phyloP scores from a whole-genome alignment of 1,140 invertebrate genomes.

The Bacillus rossius region DNA sequence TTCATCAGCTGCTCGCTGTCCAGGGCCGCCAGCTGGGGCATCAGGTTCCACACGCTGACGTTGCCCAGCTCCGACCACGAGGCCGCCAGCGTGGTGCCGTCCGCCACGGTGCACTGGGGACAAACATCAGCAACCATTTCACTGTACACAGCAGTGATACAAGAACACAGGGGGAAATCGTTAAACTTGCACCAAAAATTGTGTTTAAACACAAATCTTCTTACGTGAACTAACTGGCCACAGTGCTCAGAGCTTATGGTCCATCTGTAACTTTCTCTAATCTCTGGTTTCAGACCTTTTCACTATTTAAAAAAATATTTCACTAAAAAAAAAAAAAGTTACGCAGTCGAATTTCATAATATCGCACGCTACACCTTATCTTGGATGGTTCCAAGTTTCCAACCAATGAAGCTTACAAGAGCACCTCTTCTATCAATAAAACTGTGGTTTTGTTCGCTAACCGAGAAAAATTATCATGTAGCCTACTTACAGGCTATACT shows the following conservation, averaged over 20 bases:
- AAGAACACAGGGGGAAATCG: not conserved
- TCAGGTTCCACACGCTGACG: constrained; percentile 90
- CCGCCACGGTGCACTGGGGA: constrained; percentile 46
- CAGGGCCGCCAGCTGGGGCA: constrained; percentile 67
- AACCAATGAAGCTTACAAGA: too few relatives aligned
- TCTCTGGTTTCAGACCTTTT: not conserved
- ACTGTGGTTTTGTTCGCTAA: too few relatives aligned
- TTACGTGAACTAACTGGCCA: not conserved
- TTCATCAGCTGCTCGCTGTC: constrained; percentile 58
- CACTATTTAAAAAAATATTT: not conserved
- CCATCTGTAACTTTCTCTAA: too few relatives aligned
- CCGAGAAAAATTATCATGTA: too few relatives aligned
- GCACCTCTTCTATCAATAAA: too few relatives aligned
- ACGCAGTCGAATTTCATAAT: not conserved
- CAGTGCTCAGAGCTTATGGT: too few relatives aligned
- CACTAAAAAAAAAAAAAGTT: not conserved
- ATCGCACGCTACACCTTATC: too few relatives aligned
- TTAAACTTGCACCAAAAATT: not conserved
- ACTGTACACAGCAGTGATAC: not conserved
- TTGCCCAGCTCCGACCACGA: constrained; percentile 90
- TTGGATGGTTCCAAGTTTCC: too few relatives aligned
- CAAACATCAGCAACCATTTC: constrained; percentile 8
- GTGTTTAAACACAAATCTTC: not conserved
- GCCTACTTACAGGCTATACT: too few relatives aligned
- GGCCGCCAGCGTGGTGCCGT: constrained; percentile 61